Evolutionary conservation across 2,888 invertebrate genomes (phyloP), one percentile per base, ranked within the genome.

Genomic region (Petrolisthes cinctipes): DNA sequence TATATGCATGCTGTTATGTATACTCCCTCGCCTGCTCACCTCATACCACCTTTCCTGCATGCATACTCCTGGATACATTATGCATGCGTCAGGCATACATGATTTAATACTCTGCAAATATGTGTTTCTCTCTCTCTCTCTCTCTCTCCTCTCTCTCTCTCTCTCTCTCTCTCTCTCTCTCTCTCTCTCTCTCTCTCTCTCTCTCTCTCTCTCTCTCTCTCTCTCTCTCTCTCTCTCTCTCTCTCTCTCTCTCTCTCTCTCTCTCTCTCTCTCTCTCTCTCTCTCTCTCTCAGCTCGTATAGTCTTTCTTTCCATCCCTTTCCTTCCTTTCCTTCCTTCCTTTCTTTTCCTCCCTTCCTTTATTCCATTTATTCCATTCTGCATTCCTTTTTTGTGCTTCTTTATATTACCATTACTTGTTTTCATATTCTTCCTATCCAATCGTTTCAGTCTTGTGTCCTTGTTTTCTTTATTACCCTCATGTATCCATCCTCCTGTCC

Each of bases 251-350:
- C 71, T 4, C 71, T 51, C 11, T 68, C 6, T 23, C 57, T 4
- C 80, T 51, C 17, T 68, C 51, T 51, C 68, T 82, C 66, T 37
- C 51, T 37, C 66, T 56, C 20, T 80, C 78, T 78, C 78, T 78
- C 54, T 54, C 54, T 78, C 78, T 54, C 54, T 1, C 37, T 2
- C 0, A 37, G 37, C 37, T 37, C 37, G 37, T 37, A 37, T 37
- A 37, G 37, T 20, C 61, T 66, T 56, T 61, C 82, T 53, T 51
- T 68, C 56, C 56, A 56, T 57, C 20, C 61, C 57, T 57, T 57
- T 20, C 68, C 68, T 56, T 80, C 61, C 14, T 17, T 23, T 7
- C 61, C 61, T 20, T 20, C 11, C 57, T 23, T 4, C 23, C 11
- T 53, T 17, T 23, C 56, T 9, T 5, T 80, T 20, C 9, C 80